phyloP scores from a whole-genome alignment of 1,140 invertebrate species.

The Doryteuthis pealeii region DNA sequence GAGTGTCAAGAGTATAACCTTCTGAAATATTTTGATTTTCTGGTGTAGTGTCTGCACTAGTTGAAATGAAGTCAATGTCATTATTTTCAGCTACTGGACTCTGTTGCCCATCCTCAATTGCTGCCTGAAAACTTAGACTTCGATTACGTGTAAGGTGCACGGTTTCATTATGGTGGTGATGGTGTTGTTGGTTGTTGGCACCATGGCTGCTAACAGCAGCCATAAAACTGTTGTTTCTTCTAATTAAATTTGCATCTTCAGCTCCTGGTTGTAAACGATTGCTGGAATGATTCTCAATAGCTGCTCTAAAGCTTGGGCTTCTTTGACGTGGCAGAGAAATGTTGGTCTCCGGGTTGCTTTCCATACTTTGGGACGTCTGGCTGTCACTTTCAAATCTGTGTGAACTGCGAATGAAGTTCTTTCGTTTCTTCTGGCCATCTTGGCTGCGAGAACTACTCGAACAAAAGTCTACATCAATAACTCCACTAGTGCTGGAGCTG shows the following conservation, averaged over 20 bases:
- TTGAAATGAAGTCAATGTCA: slow-evolving; percentile 11
- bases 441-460: slow-evolving; percentile 22
- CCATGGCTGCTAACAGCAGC: slow-evolving; percentile 5
- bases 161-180: slow-evolving; percentile 1
- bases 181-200: neutral
- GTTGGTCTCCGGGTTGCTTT: slow-evolving; percentile 11
- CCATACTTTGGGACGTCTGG: slow-evolving; percentile 5
- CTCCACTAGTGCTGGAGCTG: slow-evolving; percentile 21
- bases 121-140: slow-evolving; percentile 28
- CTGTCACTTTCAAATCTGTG: slow-evolving; percentile 14
- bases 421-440: slow-evolving; percentile 21
- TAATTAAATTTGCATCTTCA: neutral
- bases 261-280: neutral
- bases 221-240: slow-evolving; percentile 1
- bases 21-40: slow-evolving; percentile 2
- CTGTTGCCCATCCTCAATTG: slow-evolving; percentile 24
- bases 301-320: slow-evolving; percentile 16
- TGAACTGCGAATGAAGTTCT: slow-evolving; percentile 26
- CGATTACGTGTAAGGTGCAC: slow-evolving; percentile 16
- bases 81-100: slow-evolving; percentile 6
- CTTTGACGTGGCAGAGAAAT: slow-evolving; percentile 7
- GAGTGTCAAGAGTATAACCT: neutral
- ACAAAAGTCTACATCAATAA: slow-evolving; percentile 16
- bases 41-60: slow-evolving; percentile 11
- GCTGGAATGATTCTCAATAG: slow-evolving; percentile 4